Conservation (phyloP, 2,797 vertebrate genomes). For the Falco peregrinus region DNA sequence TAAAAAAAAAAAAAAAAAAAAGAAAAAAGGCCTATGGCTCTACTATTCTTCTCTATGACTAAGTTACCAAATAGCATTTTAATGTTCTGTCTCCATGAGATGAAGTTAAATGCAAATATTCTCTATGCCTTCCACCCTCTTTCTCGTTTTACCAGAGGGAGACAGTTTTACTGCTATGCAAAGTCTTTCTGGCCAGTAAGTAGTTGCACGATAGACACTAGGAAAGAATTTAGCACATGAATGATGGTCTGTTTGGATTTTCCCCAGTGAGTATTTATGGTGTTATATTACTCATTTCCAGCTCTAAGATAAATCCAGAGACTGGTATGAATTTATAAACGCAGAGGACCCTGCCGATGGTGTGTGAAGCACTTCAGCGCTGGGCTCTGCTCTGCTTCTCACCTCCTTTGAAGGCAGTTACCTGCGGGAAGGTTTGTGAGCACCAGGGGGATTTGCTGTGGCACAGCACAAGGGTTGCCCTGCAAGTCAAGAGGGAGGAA, state of each 20-base stretch:
- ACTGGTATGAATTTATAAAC: slow-evolving; percentile 38
- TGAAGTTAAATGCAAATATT: slow-evolving; percentile 73
- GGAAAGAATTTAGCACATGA: slow-evolving; percentile 56
- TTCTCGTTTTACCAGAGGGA: slow-evolving; percentile 34
- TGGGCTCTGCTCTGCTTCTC: not conserved
- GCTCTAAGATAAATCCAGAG: slow-evolving; percentile 68
- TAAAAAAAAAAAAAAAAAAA: not conserved
- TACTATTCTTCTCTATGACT: slow-evolving; percentile 67
- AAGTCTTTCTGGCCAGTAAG: slow-evolving; percentile 38
- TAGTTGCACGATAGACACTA: slow-evolving; percentile 50
- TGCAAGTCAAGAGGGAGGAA: not conserved
- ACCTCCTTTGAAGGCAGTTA: not conserved
- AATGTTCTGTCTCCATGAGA: slow-evolving; percentile 69
- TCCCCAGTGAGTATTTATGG: slow-evolving; percentile 54
- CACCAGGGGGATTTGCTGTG: not conserved
- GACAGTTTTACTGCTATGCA: slow-evolving; percentile 67
- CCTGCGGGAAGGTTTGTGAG: not conserved
- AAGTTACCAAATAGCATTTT: slow-evolving; percentile 76
- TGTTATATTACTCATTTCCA: slow-evolving; percentile 69
- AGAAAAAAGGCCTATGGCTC: slow-evolving; percentile 32
- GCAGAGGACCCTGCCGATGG: not conserved
- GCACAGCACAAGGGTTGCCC: not conserved
- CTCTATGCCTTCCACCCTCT: not conserved
- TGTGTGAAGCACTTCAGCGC: not conserved
- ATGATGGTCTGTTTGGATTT: slow-evolving; percentile 59